Base-by-base conservation (phyloP, 1,140 invertebrate species). In the Drosophila subpulchrella region DNA sequence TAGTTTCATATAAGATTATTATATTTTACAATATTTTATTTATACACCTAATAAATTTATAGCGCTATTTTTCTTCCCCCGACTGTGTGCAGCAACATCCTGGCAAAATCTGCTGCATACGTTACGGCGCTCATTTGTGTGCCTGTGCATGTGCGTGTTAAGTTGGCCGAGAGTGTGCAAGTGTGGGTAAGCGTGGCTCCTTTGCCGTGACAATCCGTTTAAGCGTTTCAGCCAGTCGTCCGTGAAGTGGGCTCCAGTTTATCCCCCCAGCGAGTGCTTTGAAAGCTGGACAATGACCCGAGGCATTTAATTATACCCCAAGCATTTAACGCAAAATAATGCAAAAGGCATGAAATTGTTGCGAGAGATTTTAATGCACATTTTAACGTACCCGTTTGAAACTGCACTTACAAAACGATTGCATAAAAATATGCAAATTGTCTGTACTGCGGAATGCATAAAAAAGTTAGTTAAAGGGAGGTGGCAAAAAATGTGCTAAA, bases 21-120 rank as follows among this genome's bases (percentile, higher is more conserved):
- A 30, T 30, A 30, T 4, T 30, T 30, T 30, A 0, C 3, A 4
- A 4, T 30, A 30, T 30, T 30, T 30, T 30, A n/a, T 4, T 30
- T 30, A 30, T 3, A 6, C 27, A 4, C 27, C 27, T 30, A 30
- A 6, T 27, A 27, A 3, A 27, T 27, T 32, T 32, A 0, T 32
- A 0, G 30, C 7, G 32, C 32, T 11, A 46, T 46, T 15, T 42
- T 50, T 15, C 10, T 15, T 11, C 2, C 50, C 50, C 1, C 46
- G 8, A 46, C 34, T 51, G 34, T 44, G 34, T 17, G 53, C 50
- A 61, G 51, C 59, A 10, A 63, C 56, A 65, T 75, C 62, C 77
- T 68, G 59, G 51, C 67, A 73, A 70, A 77, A 86, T 86, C 75
- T 88, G 75, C 59, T 73, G 75, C 79, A 88, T 88, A 82, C 72